Evolutionary conservation across 2,113 vertebrate species (phyloP).

Genomic region (Ovibos moschatus): DNA sequence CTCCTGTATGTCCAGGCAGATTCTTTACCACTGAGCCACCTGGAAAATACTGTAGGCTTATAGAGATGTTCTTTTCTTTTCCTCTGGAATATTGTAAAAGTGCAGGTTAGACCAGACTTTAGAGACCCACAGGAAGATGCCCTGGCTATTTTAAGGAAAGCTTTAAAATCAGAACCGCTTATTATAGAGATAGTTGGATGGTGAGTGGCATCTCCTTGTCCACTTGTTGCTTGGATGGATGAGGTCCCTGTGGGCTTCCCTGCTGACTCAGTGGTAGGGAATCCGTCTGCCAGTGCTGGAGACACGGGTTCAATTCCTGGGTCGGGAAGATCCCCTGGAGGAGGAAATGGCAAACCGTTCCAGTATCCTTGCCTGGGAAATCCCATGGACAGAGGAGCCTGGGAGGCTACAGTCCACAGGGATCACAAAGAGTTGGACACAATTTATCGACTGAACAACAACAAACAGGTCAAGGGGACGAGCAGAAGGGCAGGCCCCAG

Average conservation of each 20-base stretch:
- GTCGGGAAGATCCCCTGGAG: background rate
- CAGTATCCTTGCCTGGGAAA: background rate
- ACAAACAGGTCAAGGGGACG: constrained; percentile 16
- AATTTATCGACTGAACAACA: background rate
- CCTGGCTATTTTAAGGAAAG: constrained; percentile 88
- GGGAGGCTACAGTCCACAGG: background rate
- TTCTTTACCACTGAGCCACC: background rate
- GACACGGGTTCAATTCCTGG: background rate
- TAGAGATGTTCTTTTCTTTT: constrained; percentile 51
- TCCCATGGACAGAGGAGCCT: background rate
- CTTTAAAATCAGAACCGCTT: constrained; percentile 79
- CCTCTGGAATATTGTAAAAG: constrained; percentile 54
- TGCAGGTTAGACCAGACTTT: constrained; percentile 53
- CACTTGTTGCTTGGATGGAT: constrained; percentile 93
- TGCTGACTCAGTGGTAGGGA: background rate
- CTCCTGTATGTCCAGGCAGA: background rate
- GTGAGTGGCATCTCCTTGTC: constrained; percentile 84
- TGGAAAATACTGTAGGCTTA: background rate
- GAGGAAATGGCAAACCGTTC: background rate
- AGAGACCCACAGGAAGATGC: constrained; percentile 80
- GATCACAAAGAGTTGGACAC: background rate
- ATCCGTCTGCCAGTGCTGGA: background rate
- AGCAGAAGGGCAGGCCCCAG: constrained; percentile 60
- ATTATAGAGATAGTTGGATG: constrained; percentile 76
- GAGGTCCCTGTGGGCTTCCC: constrained; percentile 64